Conservation (phyloP, 1,140 invertebrate genomes). For the Tetramorium parvispinum region DNA sequence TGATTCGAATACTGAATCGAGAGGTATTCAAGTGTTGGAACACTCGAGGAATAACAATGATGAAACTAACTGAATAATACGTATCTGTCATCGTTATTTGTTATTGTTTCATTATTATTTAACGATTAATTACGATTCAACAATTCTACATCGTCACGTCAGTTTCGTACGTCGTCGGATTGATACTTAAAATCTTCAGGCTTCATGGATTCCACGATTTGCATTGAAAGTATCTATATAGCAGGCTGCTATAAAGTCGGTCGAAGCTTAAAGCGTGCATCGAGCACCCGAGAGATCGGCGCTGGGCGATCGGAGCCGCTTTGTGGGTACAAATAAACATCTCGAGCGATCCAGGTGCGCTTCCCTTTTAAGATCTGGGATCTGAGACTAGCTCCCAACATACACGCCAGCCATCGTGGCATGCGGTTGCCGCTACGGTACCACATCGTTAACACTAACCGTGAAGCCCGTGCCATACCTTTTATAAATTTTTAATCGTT, state of each 20-base stretch:
- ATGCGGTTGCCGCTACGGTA: conserved; percentile 47
- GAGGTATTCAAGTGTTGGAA: background rate
- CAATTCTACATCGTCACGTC: background rate
- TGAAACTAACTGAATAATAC: background rate
- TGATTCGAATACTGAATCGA: conserved; percentile 46
- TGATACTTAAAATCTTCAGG: background rate
- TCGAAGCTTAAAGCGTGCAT: conserved; percentile 37
- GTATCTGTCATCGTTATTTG: background rate
- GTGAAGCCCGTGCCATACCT: background rate
- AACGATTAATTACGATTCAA: background rate
- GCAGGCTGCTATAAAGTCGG: background rate
- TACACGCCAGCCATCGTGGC: conserved; percentile 27
- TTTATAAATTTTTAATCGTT: conserved; percentile 7
- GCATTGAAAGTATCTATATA: background rate
- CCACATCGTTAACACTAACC: conserved; percentile 24
- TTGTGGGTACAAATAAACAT: conserved; percentile 67
- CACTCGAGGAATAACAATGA: background rate
- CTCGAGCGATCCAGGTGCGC: conserved; percentile 65
- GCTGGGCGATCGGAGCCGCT: conserved; percentile 43
- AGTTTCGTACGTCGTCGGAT: background rate
- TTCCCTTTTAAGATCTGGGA: conserved; percentile 70
- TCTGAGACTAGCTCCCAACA: conserved; percentile 63
- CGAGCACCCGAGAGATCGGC: conserved; percentile 33
- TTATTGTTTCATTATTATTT: background rate
- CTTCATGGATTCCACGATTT: background rate